Evolutionary conservation across 1,140 invertebrate genomes (phyloP).

Genomic region (Pseudomyrmex dendroicus): DNA sequence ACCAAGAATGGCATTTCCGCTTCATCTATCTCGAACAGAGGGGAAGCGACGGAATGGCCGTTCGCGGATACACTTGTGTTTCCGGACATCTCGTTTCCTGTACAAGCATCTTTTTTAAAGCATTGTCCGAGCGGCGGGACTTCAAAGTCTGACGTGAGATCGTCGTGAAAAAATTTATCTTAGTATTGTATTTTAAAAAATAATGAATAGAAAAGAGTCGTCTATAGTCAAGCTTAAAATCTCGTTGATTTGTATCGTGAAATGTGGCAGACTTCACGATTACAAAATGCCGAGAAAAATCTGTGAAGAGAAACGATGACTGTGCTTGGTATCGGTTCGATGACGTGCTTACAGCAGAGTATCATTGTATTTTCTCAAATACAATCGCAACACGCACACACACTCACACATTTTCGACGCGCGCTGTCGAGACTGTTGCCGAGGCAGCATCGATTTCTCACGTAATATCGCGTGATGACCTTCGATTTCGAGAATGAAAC

Average conservation of each 20-base stretch:
- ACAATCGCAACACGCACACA: not conserved
- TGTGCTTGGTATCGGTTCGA: conserved; percentile 31
- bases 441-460: conserved; percentile 41
- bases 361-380: conserved; percentile 29
- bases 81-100: conserved; percentile 43
- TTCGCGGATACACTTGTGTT: conserved; percentile 34
- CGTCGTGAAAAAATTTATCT: conserved; percentile 21
- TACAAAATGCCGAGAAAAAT: conserved; percentile 16
- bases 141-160: conserved; percentile 35
- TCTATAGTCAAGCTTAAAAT: conserved; percentile 4
- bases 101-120: conserved; percentile 38
- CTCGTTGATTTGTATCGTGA: not conserved
- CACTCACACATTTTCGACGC: not conserved
- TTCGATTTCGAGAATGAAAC: conserved; percentile 27
- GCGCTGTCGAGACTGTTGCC: not conserved
- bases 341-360: conserved; percentile 27
- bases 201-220: not conserved
- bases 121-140: not conserved
- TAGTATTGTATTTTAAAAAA: not conserved
- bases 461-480: conserved; percentile 56
- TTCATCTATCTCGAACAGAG: conserved; percentile 10
- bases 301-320: not conserved
- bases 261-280: not conserved
- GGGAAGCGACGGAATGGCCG: conserved; percentile 5
- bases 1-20: conserved; percentile 42